phyloP scores from a whole-genome alignment of 2,888 invertebrate genomes.

The Crematogaster levior region DNA sequence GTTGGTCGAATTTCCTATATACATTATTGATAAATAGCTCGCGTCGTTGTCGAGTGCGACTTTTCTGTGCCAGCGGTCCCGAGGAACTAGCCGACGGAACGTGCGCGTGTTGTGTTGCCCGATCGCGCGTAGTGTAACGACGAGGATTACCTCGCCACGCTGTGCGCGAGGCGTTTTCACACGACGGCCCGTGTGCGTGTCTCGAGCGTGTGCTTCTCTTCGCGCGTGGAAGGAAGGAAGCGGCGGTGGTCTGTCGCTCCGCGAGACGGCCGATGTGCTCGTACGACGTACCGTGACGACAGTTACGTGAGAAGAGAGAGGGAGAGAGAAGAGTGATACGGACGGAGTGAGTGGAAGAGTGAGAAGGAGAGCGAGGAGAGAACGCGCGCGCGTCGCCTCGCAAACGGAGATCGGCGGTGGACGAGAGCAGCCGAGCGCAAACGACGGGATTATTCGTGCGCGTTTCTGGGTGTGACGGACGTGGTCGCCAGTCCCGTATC shows the following conservation, averaged over 20 bases:
- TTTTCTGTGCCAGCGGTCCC: slow-evolving; percentile 52
- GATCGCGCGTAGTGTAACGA: slow-evolving; percentile 36
- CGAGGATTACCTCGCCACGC: not conserved
- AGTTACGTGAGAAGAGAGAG: slow-evolving; percentile 27
- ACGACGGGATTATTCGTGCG: slow-evolving; percentile 72
- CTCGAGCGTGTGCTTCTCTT: slow-evolving; percentile 23
- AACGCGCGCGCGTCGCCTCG: slow-evolving; percentile 67
- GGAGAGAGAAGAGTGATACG: not conserved
- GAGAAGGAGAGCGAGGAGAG: slow-evolving; percentile 43
- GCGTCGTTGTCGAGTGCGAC: slow-evolving; percentile 73
- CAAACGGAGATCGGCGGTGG: slow-evolving; percentile 62
- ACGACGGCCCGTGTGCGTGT: not conserved
- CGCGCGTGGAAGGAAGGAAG: slow-evolving; percentile 41
- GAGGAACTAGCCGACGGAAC: slow-evolving; percentile 58
- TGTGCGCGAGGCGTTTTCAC: slow-evolving; percentile 53
- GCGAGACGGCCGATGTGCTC: slow-evolving; percentile 53
- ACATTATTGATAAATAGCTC: slow-evolving; percentile 79
- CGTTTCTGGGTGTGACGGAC: slow-evolving; percentile 79
- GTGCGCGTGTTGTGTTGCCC: slow-evolving; percentile 52
- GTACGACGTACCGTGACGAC: slow-evolving; percentile 52
- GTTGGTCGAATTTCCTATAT: slow-evolving; percentile 77
- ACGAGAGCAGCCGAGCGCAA: slow-evolving; percentile 63
- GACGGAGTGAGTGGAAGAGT: slow-evolving; percentile 44
- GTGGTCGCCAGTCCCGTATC: slow-evolving; percentile 64
- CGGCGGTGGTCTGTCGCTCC: slow-evolving; percentile 2